phyloP scores from a whole-genome alignment of 2,113 vertebrate genomes.

The Sterrhoptilus dennistouni region DNA sequence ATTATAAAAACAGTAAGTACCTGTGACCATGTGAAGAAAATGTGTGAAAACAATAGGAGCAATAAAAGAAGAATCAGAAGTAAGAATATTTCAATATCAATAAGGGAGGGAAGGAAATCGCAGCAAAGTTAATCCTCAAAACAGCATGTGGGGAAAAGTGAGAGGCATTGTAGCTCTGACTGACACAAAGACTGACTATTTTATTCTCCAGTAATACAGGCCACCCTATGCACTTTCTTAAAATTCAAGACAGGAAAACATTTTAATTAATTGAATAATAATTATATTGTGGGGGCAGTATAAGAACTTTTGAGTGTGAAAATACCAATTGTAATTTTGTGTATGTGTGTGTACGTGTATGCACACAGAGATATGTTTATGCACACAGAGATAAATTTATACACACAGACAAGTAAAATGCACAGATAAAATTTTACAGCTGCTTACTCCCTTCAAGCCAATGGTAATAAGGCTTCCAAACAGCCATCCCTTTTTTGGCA shows the following conservation, averaged over 20 bases:
- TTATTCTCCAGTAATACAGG: not conserved
- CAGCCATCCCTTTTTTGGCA: not conserved
- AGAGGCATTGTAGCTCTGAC: not conserved
- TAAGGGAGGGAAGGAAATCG: not conserved
- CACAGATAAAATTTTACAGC: not conserved
- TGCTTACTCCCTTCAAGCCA: not conserved
- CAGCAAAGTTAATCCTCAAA: not conserved
- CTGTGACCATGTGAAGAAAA: not conserved
- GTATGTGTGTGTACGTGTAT: fast-evolving
- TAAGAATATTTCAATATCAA: not conserved
- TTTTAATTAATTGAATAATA: not conserved
- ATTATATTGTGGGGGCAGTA: not conserved
- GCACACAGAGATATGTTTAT: not conserved
- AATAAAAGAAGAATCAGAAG: not conserved
- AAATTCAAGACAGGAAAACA: not conserved
- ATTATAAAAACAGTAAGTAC: not conserved
- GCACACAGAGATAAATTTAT: not conserved
- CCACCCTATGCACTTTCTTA: not conserved
- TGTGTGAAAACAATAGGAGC: constrained; percentile 16
- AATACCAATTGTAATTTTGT: not conserved
- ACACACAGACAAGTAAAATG: not conserved
- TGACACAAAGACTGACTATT: not conserved
- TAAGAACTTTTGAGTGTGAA: not conserved
- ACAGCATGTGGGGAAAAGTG: not conserved
- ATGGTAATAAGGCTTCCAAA: not conserved